Evolutionary conservation across 1,140 invertebrate species (phyloP), one percentile per base, ranked within the genome.

Genomic region (Zaprionus capensis): DNA sequence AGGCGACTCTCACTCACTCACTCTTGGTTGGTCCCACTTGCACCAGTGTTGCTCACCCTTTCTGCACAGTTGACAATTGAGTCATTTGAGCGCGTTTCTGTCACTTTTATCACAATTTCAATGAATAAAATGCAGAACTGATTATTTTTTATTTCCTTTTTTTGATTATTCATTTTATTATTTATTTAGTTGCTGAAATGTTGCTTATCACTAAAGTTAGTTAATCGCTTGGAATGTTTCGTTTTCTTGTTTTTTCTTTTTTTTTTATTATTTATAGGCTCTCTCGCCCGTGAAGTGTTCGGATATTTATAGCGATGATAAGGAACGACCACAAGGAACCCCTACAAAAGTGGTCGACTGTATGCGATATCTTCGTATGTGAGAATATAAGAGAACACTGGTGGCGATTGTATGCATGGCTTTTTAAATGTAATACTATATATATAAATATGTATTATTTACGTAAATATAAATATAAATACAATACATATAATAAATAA

Each of bases 271-370:
- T 85, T 85, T 85, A 85, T 82, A 62, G 76, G 64, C 68, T 69
- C 51, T 71, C 69, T 38, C 76, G 68, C 55, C 67, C n/a, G 74
- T 55, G 73, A 85, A 63, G 68, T 77, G 76, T 73, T 61, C 68
- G 64, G 34, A 70, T 82, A 86, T 82, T 77, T 87, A 85, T 87
- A 85, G 76, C 15, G 28, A 24, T 65, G 82, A 85, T 85, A 85
- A 79, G 59, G 22, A 53, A 79, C 59, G 20, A 53, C 24, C 26
- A 62, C 57, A 63, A 68, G 41, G 69, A 67, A 61, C 46, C 67
- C 66, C 66, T 36, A 70, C 12, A 26, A 22, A 51, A 58, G 17
- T 53, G 34, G 24, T 24, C 38, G 31, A 70, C 71, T 55, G n/a
- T 6, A 58, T 17, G 31, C n/a, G 53, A 71, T 44, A 63, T 24